Evolutionary conservation across 2,888 invertebrate genomes (phyloP), one percentile per base, ranked within the genome.

Genomic region (Oegoconia quadripuncta): DNA sequence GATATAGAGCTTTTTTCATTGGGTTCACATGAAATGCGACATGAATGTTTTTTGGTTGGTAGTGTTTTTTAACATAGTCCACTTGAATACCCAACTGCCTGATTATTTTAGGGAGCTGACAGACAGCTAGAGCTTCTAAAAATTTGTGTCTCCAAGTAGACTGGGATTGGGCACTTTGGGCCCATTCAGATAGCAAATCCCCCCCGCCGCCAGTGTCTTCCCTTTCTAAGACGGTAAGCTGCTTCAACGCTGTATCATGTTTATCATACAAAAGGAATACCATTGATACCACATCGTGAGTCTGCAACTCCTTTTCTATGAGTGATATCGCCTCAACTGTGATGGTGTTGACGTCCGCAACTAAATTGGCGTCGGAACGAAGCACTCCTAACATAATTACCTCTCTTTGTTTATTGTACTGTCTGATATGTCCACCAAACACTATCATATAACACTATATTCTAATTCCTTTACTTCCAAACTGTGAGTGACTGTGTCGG

Each of bases 201-300:
- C 58, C 66, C 2, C 54, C 53, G n/a, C 54, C 40, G 42, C 78
- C 79, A 40, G 59, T 71, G 1, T 67, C 66, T 14, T 81, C 61
- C 32, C 74, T 57, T 52, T 84, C 78, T 42, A 70, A 76, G 2
- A 84, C 66, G 22, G 66, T 60, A 4, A 86, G 62, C 7, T 77
- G 63, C 47, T 84, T 74, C 29, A 86, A 52, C 3, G 86, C 86
- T 2, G 81, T 82, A 41, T 79, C 74, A 1, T 86, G 79, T 8
- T 72, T 59, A 28, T 84, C 78, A 39, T 87, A 87, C 2, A 87
- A 48, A 4, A 87, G 64, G 49, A 86, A 87, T 14, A 86, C 84
- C 12, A 87, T 49, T 2, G 86, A 84, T 23, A 70, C 68, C 47
- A 83, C 56, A 44, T 87, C 86, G 42, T 74, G 69, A 0, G 74